phyloP scores from a whole-genome alignment of 1,140 invertebrate genomes.

The Pteromalus puparum region DNA sequence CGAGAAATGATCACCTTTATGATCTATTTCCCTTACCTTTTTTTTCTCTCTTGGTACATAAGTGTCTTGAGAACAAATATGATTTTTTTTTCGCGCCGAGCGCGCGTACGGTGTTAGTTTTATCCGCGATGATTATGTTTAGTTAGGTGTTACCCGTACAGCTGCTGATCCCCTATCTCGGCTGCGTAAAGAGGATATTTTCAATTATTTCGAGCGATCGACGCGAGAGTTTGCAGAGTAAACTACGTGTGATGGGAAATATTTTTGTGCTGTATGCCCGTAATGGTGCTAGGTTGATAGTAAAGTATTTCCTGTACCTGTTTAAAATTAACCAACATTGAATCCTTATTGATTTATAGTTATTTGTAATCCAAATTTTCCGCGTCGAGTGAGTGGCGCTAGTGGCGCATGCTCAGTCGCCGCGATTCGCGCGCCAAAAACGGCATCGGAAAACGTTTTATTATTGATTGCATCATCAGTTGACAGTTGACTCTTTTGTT shows the following conservation, averaged over 20 bases:
- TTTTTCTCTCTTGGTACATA: background rate
- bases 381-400: no score
- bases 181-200: slow-evolving; percentile 5
- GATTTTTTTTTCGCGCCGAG: slow-evolving; percentile 14
- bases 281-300: no score
- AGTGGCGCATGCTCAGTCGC: no score
- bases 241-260: background rate
- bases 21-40: slow-evolving; percentile 38
- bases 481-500: no score
- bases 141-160: background rate
- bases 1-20: slow-evolving; percentile 39
- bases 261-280: no score
- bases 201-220: slow-evolving; percentile 7
- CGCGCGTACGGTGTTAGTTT: background rate
- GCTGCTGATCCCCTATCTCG: background rate
- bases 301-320: no score
- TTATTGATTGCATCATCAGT: no score
- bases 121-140: slow-evolving; percentile 18
- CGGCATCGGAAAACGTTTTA: no score
- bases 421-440: no score
- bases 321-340: no score
- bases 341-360: no score
- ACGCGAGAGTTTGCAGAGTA: background rate
- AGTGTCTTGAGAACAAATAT: slow-evolving; percentile 43
- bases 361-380: no score